These are phyloP conservation scores for Paragorgia papillata DNA, from an alignment of 92 coral and sea anemone species.

Conservation along the genomic window DNA sequence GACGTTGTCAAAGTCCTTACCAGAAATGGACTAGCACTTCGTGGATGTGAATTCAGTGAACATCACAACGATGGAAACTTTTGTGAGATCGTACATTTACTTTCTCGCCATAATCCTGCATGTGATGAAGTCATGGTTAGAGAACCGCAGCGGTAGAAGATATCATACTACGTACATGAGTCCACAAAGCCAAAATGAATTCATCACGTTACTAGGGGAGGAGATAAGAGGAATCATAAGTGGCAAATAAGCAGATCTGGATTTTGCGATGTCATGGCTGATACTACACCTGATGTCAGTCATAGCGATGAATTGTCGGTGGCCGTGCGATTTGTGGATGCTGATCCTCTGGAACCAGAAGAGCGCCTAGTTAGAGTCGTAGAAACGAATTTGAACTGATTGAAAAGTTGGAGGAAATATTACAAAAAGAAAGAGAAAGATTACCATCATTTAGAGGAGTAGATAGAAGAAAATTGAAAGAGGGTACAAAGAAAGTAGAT, in stretches of 20 bases:
- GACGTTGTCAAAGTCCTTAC: no score
- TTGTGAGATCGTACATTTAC: slow-evolving; percentile 11
- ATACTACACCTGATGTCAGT: slow-evolving; percentile 8
- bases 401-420: no score
- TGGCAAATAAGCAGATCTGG: slow-evolving; percentile 5
- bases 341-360: not conserved
- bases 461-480: no score
- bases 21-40: no score
- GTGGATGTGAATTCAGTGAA: not conserved
- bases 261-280: slow-evolving; percentile 9
- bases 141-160: not conserved
- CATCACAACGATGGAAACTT: not conserved
- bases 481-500: no score
- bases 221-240: slow-evolving; percentile 6
- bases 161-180: slow-evolving; percentile 22
- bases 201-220: slow-evolving; percentile 13
- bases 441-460: no score
- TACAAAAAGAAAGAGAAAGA: no score
- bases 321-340: slow-evolving; percentile 3
- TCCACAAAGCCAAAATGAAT: slow-evolving; percentile 33
- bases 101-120: slow-evolving; percentile 29
- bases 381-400: no score
- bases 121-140: slow-evolving; percentile 8
- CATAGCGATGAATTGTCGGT: slow-evolving; percentile 27
- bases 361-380: not conserved